These are phyloP conservation scores for Tetragnatha montana DNA, from an alignment of 2,888 invertebrate genomes.

Conservation along the genomic window DNA sequence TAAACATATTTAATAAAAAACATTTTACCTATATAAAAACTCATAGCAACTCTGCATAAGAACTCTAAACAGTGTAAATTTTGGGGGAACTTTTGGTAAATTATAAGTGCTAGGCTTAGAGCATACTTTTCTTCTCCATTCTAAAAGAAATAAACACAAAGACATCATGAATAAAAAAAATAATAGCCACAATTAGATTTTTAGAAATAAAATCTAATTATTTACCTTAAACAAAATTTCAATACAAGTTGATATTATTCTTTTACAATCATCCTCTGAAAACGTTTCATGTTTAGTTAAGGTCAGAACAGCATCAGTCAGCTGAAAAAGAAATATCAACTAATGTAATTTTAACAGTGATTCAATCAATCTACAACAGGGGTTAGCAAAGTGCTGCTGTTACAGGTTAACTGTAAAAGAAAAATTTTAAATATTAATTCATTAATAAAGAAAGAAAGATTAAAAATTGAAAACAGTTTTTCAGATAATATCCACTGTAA, in stretches of 20 bases:
- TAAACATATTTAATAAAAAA: background rate
- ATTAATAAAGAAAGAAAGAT: too few species aligned
- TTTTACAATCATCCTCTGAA: constrained; percentile 51
- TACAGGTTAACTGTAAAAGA: too few species aligned
- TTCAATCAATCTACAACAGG: background rate
- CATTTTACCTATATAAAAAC: constrained; percentile 50
- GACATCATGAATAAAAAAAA: background rate
- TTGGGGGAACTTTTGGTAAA: constrained; percentile 50
- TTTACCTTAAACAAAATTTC: constrained; percentile 55
- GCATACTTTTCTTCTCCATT: constrained; percentile 43
- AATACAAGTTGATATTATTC: constrained; percentile 51
- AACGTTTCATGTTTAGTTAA: constrained; percentile 48
- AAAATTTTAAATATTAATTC: too few species aligned
- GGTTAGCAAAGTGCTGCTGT: background rate
- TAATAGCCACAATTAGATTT: background rate
- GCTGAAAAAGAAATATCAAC: constrained; percentile 16
- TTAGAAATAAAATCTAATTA: background rate
- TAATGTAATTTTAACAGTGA: background rate
- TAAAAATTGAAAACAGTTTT: background rate
- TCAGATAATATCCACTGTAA: too few species aligned
- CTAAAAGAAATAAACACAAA: constrained; percentile 27
- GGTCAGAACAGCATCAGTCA: constrained; percentile 31
- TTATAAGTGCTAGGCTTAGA: constrained; percentile 26
- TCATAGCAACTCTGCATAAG: constrained; percentile 56
- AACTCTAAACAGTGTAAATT: constrained; percentile 51